Conservation (phyloP, 2,888 invertebrate species). For the Phorcus lineatus region DNA sequence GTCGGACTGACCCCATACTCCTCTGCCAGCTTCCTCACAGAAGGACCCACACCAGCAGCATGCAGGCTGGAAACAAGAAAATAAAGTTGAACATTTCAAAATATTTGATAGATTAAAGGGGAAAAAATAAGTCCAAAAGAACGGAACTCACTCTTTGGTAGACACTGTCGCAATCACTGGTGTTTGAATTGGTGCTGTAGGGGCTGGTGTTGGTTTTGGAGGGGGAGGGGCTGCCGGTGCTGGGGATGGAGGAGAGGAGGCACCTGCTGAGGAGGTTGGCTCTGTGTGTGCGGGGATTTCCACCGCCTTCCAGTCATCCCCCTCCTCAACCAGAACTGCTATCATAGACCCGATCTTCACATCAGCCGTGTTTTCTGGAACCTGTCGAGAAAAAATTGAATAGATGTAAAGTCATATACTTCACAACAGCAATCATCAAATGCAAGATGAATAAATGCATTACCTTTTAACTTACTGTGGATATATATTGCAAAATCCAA, state of each 20-base stretch:
- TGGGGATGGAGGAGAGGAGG: slow-evolving; percentile 8
- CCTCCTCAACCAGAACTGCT: slow-evolving; percentile 80
- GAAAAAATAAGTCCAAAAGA: too few relatives aligned
- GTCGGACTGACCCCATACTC: slow-evolving; percentile 78
- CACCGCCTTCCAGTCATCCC: slow-evolving; percentile 81
- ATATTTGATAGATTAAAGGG: too few relatives aligned
- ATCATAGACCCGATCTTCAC: slow-evolving; percentile 79
- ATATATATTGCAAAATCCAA: too few relatives aligned
- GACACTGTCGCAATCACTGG: not conserved
- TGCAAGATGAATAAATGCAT: too few relatives aligned
- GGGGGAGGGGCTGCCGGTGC: slow-evolving; percentile 38
- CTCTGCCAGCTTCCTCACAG: slow-evolving; percentile 80
- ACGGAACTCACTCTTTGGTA: not conserved
- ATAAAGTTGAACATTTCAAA: too few relatives aligned
- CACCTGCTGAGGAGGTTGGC: slow-evolving; percentile 8
- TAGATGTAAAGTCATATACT: not conserved
- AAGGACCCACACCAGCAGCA: slow-evolving; percentile 78
- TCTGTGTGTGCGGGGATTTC: slow-evolving; percentile 59
- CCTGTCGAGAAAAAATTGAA: slow-evolving; percentile 45
- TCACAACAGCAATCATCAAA: not conserved
- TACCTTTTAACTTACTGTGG: too few relatives aligned
- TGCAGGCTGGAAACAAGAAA: not conserved
- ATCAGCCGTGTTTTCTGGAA: slow-evolving; percentile 78
- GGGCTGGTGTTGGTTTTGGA: slow-evolving; percentile 20
- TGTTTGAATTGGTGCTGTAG: slow-evolving; percentile 28